Evolutionary conservation across 2,113 vertebrate genomes (phyloP).

Genomic region (Gallinago undulata): DNA sequence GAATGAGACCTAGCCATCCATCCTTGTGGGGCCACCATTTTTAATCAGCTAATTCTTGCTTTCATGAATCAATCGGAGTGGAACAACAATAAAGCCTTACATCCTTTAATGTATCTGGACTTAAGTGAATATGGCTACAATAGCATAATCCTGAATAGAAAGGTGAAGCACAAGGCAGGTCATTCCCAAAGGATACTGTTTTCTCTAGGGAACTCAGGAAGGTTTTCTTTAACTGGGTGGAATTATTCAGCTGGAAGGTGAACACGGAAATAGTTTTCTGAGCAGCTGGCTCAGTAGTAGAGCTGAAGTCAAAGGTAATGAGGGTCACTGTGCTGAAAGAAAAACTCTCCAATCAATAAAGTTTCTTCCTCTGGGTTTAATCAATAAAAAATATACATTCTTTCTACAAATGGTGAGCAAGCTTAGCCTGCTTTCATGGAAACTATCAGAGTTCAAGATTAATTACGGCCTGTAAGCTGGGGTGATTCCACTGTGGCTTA

Average conservation of each 20-base stretch:
- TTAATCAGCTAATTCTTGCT: not conserved
- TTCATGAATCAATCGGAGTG: not conserved
- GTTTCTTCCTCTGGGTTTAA: not conserved
- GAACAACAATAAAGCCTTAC: not conserved
- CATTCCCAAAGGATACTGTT: not conserved
- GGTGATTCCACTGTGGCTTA: not conserved
- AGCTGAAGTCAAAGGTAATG: not conserved
- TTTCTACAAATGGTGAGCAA: not conserved
- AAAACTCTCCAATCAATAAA: not conserved
- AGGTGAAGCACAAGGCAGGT: not conserved
- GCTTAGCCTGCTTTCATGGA: not conserved
- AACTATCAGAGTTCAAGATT: not conserved
- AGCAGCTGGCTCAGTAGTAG: not conserved
- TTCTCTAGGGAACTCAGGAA: not conserved
- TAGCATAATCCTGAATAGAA: not conserved
- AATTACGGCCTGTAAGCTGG: not conserved
- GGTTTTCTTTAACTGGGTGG: accelerated
- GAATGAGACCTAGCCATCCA: not conserved
- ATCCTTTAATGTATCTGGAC: not conserved
- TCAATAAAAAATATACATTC: not conserved
- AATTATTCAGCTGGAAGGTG: not conserved
- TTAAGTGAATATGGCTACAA: not conserved
- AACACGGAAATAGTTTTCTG: not conserved
- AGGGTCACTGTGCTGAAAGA: not conserved
- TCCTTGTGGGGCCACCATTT: not conserved